Percentiles rank a stretch among this genome's conserved stretches.
Evolutionary conservation across 2,888 invertebrate species (phyloP).

Genomic region (Polydrusus tereticollis): DNA sequence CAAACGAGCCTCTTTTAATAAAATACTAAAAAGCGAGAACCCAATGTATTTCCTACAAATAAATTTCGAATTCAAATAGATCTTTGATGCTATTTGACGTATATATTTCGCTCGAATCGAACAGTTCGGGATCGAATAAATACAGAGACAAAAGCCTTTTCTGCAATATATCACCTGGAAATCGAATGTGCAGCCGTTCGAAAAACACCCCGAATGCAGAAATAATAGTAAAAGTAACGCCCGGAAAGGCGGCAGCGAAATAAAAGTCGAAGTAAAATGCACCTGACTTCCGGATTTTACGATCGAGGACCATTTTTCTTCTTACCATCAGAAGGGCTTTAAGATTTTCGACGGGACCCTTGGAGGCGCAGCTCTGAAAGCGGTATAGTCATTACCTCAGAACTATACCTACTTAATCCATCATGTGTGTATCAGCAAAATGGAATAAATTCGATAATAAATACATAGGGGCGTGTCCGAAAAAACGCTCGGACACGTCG

Average conservation of each 20-base stretch:
- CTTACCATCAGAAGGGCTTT: slow-evolving; percentile 29
- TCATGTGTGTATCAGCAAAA: no score
- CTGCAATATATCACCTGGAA: slow-evolving; percentile 18
- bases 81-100: neutral
- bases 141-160: slow-evolving; percentile 8
- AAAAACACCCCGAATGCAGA: slow-evolving; percentile 29
- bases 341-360: neutral
- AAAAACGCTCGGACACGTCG: no score
- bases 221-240: slow-evolving; percentile 36
- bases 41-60: neutral
- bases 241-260: slow-evolving; percentile 13
- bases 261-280: slow-evolving; percentile 33
- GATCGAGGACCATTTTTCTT: slow-evolving; percentile 33
- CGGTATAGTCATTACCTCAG: no score
- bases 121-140: slow-evolving; percentile 6
- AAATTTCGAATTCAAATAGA: neutral
- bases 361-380: no score
- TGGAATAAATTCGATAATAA: no score
- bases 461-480: no score
- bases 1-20: no score
- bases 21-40: no score
- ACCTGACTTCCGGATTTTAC: slow-evolving; percentile 37
- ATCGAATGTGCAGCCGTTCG: slow-evolving; percentile 15
- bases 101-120: neutral
- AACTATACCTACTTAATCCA: no score